Conservation (phyloP, 1,140 invertebrate species). For the Gryon sp. region DNA sequence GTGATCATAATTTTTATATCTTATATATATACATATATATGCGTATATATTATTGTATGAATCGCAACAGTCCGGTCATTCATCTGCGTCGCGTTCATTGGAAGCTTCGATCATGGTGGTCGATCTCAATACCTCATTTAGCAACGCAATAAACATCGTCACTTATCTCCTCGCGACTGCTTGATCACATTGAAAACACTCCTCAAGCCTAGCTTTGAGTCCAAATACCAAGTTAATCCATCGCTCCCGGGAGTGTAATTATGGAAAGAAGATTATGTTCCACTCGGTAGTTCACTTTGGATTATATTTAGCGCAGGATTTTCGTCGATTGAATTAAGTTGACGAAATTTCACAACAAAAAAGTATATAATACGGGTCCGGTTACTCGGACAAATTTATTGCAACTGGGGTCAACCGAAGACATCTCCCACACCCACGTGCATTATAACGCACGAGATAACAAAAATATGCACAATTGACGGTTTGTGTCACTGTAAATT, state of each 20-base stretch:
- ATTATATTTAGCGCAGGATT: constrained; percentile 4
- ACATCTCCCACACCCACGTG: constrained; percentile 29
- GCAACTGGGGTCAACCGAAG: constrained; percentile 13
- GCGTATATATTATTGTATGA: constrained; percentile 5
- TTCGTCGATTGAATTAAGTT: constrained; percentile 6
- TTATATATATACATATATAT: neutral
- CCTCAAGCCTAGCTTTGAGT: constrained; percentile 10
- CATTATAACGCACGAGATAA: neutral
- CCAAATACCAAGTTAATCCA: constrained; percentile 63
- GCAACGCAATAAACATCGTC: constrained; percentile 46
- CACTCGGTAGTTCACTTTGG: constrained; percentile 32
- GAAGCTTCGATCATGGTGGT: constrained; percentile 33
- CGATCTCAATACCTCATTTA: constrained; percentile 52
- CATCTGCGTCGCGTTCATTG: constrained; percentile 12
- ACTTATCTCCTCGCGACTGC: constrained; percentile 39
- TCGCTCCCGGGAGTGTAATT: constrained; percentile 49
- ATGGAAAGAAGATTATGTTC: constrained; percentile 66
- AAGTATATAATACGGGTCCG: constrained; percentile 7
- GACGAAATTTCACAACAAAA: constrained; percentile 36
- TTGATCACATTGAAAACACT: constrained; percentile 17
- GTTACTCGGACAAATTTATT: constrained; percentile 43
- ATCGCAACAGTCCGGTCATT: constrained; percentile 37
- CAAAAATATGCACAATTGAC: constrained; percentile 13
- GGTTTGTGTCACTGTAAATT: constrained; percentile 19
- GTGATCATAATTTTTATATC: constrained; percentile 8